Evolutionary conservation across 2,888 invertebrate genomes (phyloP), one percentile per base, ranked within the genome.

Genomic region (Morpho helenor): DNA sequence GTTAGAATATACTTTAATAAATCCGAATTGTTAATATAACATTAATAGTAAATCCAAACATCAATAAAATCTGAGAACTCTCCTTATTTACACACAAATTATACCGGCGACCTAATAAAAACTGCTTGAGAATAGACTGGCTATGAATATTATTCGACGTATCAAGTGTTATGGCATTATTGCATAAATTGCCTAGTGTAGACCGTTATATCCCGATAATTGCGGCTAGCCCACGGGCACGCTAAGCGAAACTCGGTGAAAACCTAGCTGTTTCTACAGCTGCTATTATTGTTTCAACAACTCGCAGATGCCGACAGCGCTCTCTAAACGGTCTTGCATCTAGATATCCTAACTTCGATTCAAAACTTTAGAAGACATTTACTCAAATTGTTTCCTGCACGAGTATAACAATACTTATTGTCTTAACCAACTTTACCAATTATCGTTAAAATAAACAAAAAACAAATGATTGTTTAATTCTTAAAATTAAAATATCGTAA

Each of bases 201-300:
- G 45, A 43, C 60, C 63, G 60, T 63, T 60, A 56, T 58, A 58
- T 60, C 52, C 41, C 49, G 56, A 63, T 60, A 56, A 56, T 60
- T 49, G 55, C 58, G 58, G 53, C 49, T 63, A 53, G 53, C 60
- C 53, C 53, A 46, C 45, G 58, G 58, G 60, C 58, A 53, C 42
- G 50, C 52, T 40, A 43, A n/a, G 23, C 41, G 48, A 48, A 54
- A 48, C 57, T 60, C 52, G 58, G 54, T 52, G 57, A 60, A 63
- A 60, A 63, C 58, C 56, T 63, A 61, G 58, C 60, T 63, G 50
- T 60, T 58, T 45, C 63, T 61, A 48, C 63, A 63, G 60, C 60
- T 63, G 62, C 56, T 63, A 57, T 63, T 63, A 63, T 63, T 63
- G 60, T 61, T 55, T 55, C 60, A 57, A 56, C 57, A 60, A 53